phyloP scores from a whole-genome alignment of 2,797 vertebrate genomes.

The Clangula hyemalis region DNA sequence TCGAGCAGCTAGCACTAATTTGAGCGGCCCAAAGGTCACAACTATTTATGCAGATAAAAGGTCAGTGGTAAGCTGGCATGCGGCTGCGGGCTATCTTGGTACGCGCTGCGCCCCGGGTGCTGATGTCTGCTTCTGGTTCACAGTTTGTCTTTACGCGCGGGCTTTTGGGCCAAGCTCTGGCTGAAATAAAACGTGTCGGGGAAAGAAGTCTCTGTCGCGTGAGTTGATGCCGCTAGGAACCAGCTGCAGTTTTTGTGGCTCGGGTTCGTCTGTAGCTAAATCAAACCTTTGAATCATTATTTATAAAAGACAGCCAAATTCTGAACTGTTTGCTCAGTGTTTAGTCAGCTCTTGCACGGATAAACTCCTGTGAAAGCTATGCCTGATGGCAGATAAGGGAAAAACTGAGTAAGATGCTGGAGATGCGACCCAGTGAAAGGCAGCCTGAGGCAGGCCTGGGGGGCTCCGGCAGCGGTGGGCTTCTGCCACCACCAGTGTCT shows the following conservation, averaged over 20 bases:
- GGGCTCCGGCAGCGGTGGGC: not conserved
- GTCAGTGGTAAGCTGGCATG: constrained; percentile 62
- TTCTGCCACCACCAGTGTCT: not conserved
- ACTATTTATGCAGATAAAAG: constrained; percentile 73
- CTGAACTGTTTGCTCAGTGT: constrained; percentile 34
- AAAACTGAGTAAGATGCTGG: constrained; percentile 45
- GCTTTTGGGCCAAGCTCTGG: constrained; percentile 53
- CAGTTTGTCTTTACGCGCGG: constrained; percentile 40
- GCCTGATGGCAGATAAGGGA: not conserved
- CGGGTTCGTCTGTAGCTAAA: constrained; percentile 33
- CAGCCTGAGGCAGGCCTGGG: not conserved
- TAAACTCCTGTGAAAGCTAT: not conserved
- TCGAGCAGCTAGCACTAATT: constrained; percentile 49
- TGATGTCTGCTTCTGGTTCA: constrained; percentile 36
- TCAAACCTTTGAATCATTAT: constrained; percentile 49
- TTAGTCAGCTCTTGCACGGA: constrained; percentile 15
- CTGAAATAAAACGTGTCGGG: not conserved
- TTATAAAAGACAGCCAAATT: constrained; percentile 48
- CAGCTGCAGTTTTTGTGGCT: constrained; percentile 48
- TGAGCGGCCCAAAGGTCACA: constrained; percentile 72
- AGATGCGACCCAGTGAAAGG: not conserved
- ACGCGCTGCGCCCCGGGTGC: not conserved
- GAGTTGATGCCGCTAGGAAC: constrained; percentile 34
- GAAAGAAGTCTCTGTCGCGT: constrained; percentile 13
- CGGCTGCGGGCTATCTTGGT: constrained; percentile 65